Base-by-base conservation (phyloP, 2,113 vertebrate genomes). In the Pseudorectes ferrugineus region DNA sequence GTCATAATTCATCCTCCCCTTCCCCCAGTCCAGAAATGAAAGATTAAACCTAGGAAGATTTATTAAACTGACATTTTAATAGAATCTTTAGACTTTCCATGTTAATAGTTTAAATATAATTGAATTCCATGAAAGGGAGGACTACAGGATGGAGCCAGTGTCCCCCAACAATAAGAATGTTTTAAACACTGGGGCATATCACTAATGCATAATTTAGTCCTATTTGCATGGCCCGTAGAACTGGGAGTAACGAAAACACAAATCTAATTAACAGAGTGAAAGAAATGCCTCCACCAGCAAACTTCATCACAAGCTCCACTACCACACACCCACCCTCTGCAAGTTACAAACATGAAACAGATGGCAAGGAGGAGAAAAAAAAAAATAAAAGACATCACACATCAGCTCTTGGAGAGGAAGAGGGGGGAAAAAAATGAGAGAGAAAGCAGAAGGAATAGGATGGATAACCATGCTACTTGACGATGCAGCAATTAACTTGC, bases 61-160 rank as follows among this genome's bases (percentile, higher is more conserved):
- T 97, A 97, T 97, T 95, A 95, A 97, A 96, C 75, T 97, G 97
- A 95, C 95, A 95, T 95, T 96, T 96, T 95, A 97, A 96, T 95
- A 97, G 96, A 96, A 95, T 92, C 95, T 95, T 97, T 95, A 95
- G 92, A 93, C 77, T 96, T 95, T 96, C 84, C 92, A 42, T 94
- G 92, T 95, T 97, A 96, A 95, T 96, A 95, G 94, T 94, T 96
- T 97, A 96, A 92, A 91, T 96, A 85, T 94, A 96, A 96, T 96
- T 95, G 92, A 96, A 97, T 95, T 95, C 92, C n/a, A 62, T 67
- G 81, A 86, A 92, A 92, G n/a, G 86, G 58, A 88, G 36, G n/a
- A 78, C 81, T 70, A 88, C 2, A 3, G 74, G 71, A 85, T 82
- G 54, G 45, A 82, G 40, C 28, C 1, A 0, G 26, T 82, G 86